Conservation (phyloP, 2,113 vertebrate genomes). For the Verasper variegatus region DNA sequence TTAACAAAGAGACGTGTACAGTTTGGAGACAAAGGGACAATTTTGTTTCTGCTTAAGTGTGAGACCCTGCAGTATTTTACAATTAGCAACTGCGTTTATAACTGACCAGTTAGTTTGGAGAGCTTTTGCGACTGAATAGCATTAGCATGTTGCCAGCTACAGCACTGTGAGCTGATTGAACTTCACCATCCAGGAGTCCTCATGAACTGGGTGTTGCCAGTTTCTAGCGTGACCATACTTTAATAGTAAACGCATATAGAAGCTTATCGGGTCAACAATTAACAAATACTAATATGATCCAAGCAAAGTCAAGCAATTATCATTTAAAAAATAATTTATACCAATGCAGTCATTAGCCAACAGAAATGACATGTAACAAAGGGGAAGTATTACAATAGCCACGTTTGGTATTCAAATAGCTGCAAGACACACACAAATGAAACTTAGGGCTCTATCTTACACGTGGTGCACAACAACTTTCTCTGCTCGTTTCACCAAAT, state of each 20-base stretch:
- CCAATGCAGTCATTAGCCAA: conserved; percentile 16
- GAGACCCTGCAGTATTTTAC: not conserved
- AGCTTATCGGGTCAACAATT: not conserved
- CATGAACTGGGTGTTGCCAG: not conserved
- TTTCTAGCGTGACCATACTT: not conserved
- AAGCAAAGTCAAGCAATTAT: conserved; percentile 31
- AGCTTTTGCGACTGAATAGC: too few relatives aligned
- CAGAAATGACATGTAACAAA: conserved; percentile 35
- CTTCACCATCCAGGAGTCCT: not conserved
- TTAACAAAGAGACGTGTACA: not conserved
- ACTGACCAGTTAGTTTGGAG: not conserved
- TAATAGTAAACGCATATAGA: not conserved
- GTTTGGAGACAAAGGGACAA: not conserved
- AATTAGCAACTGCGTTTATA: not conserved
- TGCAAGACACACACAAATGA: conserved; percentile 11
- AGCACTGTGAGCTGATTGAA: not conserved
- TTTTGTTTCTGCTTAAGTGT: not conserved
- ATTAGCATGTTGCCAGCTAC: not conserved
- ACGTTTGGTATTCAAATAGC: conserved; percentile 39
- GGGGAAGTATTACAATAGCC: conserved; percentile 27
- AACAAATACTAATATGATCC: conserved; percentile 4
- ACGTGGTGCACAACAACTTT: not conserved
- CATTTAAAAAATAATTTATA: conserved; percentile 49
- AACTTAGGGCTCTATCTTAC: not conserved
- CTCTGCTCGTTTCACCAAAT: not conserved